Evolutionary conservation across 1,140 invertebrate genomes (phyloP).

Genomic region (Zophobas atratus): DNA sequence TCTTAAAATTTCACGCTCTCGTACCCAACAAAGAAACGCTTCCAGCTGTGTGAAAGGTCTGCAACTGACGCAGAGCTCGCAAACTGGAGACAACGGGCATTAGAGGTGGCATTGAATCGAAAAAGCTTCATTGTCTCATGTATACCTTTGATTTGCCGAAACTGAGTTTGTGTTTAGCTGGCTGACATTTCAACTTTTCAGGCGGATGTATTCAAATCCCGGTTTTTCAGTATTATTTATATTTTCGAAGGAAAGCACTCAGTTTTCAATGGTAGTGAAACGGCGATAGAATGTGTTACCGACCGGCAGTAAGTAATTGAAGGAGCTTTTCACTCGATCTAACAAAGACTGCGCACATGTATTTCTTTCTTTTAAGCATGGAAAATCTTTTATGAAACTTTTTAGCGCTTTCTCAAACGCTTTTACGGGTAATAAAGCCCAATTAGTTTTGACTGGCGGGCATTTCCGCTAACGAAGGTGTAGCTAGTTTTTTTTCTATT

Average conservation of each 20-base stretch:
- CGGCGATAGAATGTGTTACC: conserved; percentile 20
- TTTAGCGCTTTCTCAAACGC: not conserved
- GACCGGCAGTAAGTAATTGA: conserved; percentile 21
- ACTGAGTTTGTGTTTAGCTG: not conserved
- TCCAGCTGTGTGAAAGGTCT: not conserved
- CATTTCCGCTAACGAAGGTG: not conserved
- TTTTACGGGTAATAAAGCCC: not conserved
- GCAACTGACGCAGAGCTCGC: conserved; percentile 1
- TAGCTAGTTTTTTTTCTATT: no score
- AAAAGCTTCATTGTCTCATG: conserved; percentile 6
- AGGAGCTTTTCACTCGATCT: conserved; percentile 33
- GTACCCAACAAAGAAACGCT: not conserved
- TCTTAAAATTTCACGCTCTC: not conserved
- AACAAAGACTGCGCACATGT: conserved; percentile 9
- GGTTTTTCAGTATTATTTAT: conserved; percentile 22
- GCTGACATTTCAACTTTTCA: not conserved
- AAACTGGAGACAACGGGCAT: conserved; percentile 2
- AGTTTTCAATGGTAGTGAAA: conserved; percentile 29
- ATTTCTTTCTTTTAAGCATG: not conserved
- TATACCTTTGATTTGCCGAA: conserved; percentile 5
- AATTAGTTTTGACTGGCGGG: not conserved
- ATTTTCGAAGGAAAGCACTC: conserved; percentile 31
- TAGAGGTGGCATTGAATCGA: not conserved
- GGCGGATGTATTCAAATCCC: conserved; percentile 1
- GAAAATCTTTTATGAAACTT: conserved; percentile 6